Evolutionary conservation across 2,888 invertebrate species (phyloP), one percentile per base, ranked within the genome.

Genomic region (Arenicola marina): DNA sequence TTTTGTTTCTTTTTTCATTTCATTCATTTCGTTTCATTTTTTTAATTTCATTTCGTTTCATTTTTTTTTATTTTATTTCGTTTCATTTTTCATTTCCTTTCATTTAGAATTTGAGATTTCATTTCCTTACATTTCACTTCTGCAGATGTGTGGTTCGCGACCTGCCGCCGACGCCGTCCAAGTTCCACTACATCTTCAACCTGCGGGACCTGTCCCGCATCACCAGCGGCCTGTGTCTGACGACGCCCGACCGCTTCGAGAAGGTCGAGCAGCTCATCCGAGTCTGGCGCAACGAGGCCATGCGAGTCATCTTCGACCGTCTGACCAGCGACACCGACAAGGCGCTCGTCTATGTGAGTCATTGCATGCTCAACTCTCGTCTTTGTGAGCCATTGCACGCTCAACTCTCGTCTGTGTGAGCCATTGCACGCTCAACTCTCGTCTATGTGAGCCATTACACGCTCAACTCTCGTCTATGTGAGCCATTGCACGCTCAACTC

Each of bases 101-200:
- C 43, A n/a, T n/a, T n/a, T n/a, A n/a, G n/a, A n/a, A n/a, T n/a
- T n/a, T n/a, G n/a, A n/a, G n/a, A n/a, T n/a, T 11, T 18, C 51
- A 48, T 21, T 31, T 4, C 29, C 11, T 56, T 18, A 15, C n/a
- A n/a, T n/a, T n/a, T n/a, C n/a, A n/a, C 15, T 29, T 58, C 67
- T 71, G 7, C 73, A 83, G 82, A 60, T 67, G 86, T 72, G 87
- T 92, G 45, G 88, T 91, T 65, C 86, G 87, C 26, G 91, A 92
- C 66, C 85, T 95, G 59, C 92, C 94, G 0, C 93, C 95, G 1
- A 95, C 94, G 0, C 95, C 95, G 0, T 90, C 91, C 3, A 94
- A 93, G 83, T 95, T 95, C 85, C 95, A 95, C 85, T 95, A 95
- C 84, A 92, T 94, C 72, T 95, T 95, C 86, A 95, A 95, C 84